phyloP scores from a whole-genome alignment of 2,888 invertebrate genomes.

The Rhimphoctona megacephalus region DNA sequence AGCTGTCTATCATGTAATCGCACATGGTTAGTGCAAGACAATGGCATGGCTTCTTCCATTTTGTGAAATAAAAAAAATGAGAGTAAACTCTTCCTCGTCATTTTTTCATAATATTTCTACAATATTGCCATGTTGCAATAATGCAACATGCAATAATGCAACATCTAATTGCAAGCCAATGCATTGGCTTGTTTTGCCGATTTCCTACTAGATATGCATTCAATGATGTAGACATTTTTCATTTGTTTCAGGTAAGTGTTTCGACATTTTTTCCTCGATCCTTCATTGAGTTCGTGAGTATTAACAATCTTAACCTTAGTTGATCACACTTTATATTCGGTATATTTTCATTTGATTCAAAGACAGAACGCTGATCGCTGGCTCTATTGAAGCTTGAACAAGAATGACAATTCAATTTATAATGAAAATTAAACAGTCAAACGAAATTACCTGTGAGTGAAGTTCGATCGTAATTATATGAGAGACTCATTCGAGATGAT shows the following conservation, averaged over 20 bases:
- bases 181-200: neutral
- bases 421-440: too few relatives aligned
- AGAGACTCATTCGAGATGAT: too few relatives aligned
- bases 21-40: neutral
- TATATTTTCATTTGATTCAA: neutral
- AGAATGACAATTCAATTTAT: slow-evolving; percentile 79
- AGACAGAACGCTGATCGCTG: slow-evolving; percentile 41
- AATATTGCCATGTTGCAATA: neutral
- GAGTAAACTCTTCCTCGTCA: neutral
- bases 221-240: slow-evolving; percentile 52
- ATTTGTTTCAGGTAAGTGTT: slow-evolving; percentile 73
- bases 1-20: neutral
- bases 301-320: neutral
- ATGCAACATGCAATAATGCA: too few relatives aligned
- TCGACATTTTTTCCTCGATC: slow-evolving; percentile 21
- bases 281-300: slow-evolving; percentile 51
- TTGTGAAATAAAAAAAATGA: neutral
- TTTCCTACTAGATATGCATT: neutral
- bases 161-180: too few relatives aligned
- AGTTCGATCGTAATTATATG: too few relatives aligned
- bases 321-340: too few relatives aligned
- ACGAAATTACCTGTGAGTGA: too few relatives aligned
- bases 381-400: slow-evolving; percentile 20
- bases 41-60: neutral
- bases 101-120: neutral